These are phyloP conservation scores for Hydractinia symbiolongicarpus DNA, from an alignment of 30 jellyfish, hydroid and myxozoan genomes.

Conservation along the genomic window DNA sequence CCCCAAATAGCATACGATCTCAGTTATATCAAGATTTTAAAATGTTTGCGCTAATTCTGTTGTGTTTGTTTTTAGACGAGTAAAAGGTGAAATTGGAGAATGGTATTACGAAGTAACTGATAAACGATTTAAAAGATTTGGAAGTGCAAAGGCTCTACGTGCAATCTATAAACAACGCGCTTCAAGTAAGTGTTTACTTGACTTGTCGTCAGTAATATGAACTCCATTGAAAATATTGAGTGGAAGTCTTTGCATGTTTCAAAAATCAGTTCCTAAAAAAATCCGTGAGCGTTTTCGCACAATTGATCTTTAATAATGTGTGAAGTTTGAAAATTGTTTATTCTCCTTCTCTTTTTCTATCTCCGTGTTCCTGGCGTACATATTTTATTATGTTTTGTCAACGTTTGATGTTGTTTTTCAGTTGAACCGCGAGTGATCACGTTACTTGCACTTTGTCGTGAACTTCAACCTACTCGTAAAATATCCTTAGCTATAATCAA, in stretches of 20 bases:
- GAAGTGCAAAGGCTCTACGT: constrained; percentile 86
- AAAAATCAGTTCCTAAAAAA: too few species aligned
- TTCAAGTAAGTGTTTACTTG: constrained; percentile 12
- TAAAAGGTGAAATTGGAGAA: constrained; percentile 50
- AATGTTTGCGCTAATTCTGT: neutral
- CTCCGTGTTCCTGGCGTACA: too few species aligned
- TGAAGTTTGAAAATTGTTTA: too few species aligned
- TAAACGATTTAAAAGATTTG: constrained; percentile 68
- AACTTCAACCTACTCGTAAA: constrained; percentile 15
- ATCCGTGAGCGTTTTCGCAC: too few species aligned
- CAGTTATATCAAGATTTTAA: too few species aligned
- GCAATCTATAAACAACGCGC: constrained; percentile 47
- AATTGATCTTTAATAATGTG: too few species aligned
- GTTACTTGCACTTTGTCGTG: constrained; percentile 27
- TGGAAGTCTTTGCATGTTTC: neutral
- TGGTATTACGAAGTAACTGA: constrained; percentile 81
- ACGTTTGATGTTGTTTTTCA: neutral
- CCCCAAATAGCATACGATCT: too few species aligned
- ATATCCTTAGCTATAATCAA: neutral
- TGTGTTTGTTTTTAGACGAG: constrained; percentile 39
- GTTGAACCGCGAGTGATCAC: constrained; percentile 40
- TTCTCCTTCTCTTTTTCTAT: too few species aligned
- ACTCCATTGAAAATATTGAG: neutral
- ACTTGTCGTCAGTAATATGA: neutral
- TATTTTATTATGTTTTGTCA: too few species aligned